These are phyloP conservation scores for Phrynosoma platyrhinos DNA, from an alignment of 2,113 vertebrate genomes.

Conservation along the genomic window DNA sequence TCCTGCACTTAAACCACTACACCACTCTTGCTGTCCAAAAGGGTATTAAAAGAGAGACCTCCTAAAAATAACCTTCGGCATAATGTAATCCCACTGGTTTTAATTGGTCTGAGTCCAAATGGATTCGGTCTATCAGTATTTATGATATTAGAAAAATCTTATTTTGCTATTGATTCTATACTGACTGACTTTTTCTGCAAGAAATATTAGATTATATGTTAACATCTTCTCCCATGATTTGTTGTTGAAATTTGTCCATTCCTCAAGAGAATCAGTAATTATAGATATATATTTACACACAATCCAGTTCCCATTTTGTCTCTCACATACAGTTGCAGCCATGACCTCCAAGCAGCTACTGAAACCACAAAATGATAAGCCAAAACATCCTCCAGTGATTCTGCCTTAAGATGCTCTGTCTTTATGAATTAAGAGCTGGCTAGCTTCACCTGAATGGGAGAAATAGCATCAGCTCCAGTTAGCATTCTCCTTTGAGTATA, in stretches of 20 bases:
- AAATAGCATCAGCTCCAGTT: constrained; percentile 33
- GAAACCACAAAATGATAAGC: constrained; percentile 32
- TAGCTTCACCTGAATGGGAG: constrained; percentile 23
- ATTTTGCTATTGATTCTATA: background rate
- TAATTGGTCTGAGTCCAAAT: too few species aligned
- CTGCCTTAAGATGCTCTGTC: constrained; percentile 36
- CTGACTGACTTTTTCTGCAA: background rate
- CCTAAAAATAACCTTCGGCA: too few species aligned
- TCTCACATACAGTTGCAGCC: background rate
- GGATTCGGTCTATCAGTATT: background rate
- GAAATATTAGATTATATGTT: background rate
- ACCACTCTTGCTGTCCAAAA: too few species aligned
- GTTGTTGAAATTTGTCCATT: background rate
- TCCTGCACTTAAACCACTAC: too few species aligned
- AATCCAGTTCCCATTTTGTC: constrained; percentile 4
- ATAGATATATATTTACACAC: background rate
- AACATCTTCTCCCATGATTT: background rate
- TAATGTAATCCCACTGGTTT: too few species aligned
- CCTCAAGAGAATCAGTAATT: background rate
- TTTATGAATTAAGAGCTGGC: constrained; percentile 28
- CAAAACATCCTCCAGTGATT: constrained; percentile 40
- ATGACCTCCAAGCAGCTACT: constrained; percentile 26
- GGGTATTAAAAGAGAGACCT: too few species aligned
- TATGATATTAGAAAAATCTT: background rate
- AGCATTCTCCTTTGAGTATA: constrained; percentile 35